Evolutionary conservation across 2,797 vertebrate genomes (phyloP).

Genomic region (Falco concolor): DNA sequence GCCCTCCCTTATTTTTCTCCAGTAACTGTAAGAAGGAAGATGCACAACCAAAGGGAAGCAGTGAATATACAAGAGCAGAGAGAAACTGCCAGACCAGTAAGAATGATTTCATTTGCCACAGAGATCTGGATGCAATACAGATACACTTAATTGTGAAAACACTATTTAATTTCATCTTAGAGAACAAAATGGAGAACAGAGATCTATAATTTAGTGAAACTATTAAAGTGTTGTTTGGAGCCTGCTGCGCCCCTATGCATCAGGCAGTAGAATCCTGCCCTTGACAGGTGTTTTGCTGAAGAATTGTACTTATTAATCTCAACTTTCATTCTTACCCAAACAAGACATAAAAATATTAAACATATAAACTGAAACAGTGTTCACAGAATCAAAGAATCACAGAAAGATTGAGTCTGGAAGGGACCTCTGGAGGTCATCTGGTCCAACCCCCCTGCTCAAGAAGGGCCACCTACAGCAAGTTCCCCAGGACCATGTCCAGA

Average conservation of each 20-base stretch:
- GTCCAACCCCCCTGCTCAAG: not conserved
- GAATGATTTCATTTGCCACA: not conserved
- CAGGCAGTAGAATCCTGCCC: not conserved
- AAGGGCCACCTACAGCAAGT: fast-evolving
- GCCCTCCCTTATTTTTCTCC: not conserved
- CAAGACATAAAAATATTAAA: not conserved
- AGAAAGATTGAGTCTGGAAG: not conserved
- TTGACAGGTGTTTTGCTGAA: not conserved
- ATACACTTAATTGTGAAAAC: not conserved
- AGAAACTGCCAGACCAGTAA: not conserved
- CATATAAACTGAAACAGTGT: not conserved
- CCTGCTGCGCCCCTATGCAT: not conserved
- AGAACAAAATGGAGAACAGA: not conserved
- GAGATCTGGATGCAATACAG: not conserved
- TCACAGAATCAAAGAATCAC: not conserved
- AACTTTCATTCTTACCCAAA: not conserved
- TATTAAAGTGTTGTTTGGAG: not conserved
- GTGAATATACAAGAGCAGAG: not conserved
- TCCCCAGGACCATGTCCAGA: not conserved
- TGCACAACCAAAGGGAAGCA: not conserved
- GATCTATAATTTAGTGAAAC: not conserved
- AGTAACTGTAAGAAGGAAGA: not conserved
- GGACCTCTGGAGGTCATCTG: not conserved
- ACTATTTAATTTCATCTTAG: not conserved
- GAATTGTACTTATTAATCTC: not conserved